Percentiles rank a stretch among this genome's conserved stretches.
These are phyloP conservation scores for Lagopus muta DNA, from an alignment of 2,113 vertebrate genomes.

Conservation along the genomic window DNA sequence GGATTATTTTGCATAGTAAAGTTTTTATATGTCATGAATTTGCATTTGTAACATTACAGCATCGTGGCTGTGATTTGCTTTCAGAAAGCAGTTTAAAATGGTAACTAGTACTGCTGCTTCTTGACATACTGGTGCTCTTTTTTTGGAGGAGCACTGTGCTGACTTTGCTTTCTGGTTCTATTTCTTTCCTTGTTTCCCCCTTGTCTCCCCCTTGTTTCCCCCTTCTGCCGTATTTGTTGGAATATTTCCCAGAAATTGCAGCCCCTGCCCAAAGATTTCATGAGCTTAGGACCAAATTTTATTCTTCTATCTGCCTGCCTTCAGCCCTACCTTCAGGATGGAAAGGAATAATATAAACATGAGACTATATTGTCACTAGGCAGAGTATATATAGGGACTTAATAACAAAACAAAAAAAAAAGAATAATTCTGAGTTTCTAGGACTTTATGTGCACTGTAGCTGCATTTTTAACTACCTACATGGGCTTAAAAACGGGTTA, in stretches of 20 bases:
- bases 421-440: neutral
- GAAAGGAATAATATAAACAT: neutral
- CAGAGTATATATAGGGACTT: neutral
- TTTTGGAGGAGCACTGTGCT: constrained; percentile 16
- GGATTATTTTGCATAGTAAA: constrained; percentile 34
- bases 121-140: neutral
- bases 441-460: neutral
- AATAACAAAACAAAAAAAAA: neutral
- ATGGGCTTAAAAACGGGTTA: neutral
- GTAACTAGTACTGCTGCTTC: neutral
- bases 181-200: neutral
- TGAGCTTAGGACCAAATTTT: constrained; percentile 5
- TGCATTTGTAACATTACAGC: constrained; percentile 51
- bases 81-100: constrained; percentile 41
- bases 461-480: neutral
- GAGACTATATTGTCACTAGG: neutral
- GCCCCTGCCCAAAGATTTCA: neutral
- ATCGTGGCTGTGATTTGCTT: constrained; percentile 51
- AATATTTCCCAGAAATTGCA: neutral
- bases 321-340: neutral
- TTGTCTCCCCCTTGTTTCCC: too few species aligned
- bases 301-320: neutral
- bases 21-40: constrained; percentile 43
- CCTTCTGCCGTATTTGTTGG: neutral
- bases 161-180: neutral